These are phyloP conservation scores for Omphaloscelis lunosa DNA, from an alignment of 2,888 invertebrate genomes.

Conservation along the genomic window DNA sequence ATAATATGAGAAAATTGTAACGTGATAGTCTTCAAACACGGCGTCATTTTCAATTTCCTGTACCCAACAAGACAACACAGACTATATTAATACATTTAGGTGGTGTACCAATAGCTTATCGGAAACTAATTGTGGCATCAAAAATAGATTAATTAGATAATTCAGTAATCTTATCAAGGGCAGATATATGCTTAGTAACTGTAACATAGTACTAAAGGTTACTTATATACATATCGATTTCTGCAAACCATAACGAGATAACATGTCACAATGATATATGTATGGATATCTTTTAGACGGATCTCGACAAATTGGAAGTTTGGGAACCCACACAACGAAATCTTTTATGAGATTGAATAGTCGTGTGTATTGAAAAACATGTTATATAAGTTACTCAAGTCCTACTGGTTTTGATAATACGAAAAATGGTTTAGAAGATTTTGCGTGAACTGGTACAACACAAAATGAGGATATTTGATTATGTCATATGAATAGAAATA, in stretches of 20 bases:
- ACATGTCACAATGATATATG: slow-evolving; percentile 56
- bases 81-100: slow-evolving; percentile 23
- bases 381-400: slow-evolving; percentile 11
- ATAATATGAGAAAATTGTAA: neutral
- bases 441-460: neutral
- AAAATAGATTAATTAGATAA: slow-evolving; percentile 63
- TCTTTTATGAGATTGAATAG: slow-evolving; percentile 28
- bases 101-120: slow-evolving; percentile 48
- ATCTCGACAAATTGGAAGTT: slow-evolving; percentile 49
- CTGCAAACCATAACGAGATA: slow-evolving; percentile 49
- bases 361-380: slow-evolving; percentile 16
- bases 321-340: slow-evolving; percentile 12
- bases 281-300: slow-evolving; percentile 38
- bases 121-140: slow-evolving; percentile 50
- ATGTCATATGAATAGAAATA: neutral
- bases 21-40: neutral
- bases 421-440: neutral
- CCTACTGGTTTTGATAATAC: neutral
- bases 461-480: neutral
- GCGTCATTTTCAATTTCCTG: neutral
- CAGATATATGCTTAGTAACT: slow-evolving; percentile 41
- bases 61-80: slow-evolving; percentile 9
- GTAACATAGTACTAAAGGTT: slow-evolving; percentile 43
- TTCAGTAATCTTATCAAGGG: slow-evolving; percentile 50
- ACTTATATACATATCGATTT: slow-evolving; percentile 56